Evolutionary conservation across 2,888 invertebrate species (phyloP).

Genomic region (Petrophora chlorosata): DNA sequence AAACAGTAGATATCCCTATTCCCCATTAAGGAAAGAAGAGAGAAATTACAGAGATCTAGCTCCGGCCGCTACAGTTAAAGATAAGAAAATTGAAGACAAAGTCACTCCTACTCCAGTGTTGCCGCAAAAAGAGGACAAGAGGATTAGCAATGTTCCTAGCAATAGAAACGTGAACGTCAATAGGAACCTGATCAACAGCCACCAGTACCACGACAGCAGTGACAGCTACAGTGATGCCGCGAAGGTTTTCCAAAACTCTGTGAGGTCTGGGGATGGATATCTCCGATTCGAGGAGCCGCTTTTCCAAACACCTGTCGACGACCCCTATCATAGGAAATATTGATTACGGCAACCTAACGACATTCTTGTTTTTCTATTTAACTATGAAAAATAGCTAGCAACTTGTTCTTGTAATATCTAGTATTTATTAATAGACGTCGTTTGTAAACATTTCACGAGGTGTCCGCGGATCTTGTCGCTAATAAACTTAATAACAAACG

Average conservation of each 20-base stretch:
- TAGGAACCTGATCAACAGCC: slow-evolving; percentile 71
- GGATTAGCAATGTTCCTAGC: slow-evolving; percentile 43
- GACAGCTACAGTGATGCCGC: slow-evolving; percentile 63
- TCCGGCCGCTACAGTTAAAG: slow-evolving; percentile 69
- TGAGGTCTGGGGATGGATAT: slow-evolving; percentile 67
- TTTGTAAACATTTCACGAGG: slow-evolving; percentile 49
- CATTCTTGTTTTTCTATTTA: slow-evolving; percentile 47
- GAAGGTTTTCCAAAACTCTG: slow-evolving; percentile 65
- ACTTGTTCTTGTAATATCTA: slow-evolving; percentile 24
- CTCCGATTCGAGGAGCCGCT: slow-evolving; percentile 72
- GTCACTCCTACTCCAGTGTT: slow-evolving; percentile 74
- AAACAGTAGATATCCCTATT: slow-evolving; percentile 67
- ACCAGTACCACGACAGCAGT: slow-evolving; percentile 71
- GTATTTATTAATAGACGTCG: slow-evolving; percentile 53
- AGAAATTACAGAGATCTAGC: slow-evolving; percentile 74
- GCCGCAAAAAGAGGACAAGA: slow-evolving; percentile 71
- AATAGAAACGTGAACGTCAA: slow-evolving; percentile 53
- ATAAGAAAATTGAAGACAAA: slow-evolving; percentile 74
- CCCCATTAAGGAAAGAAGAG: slow-evolving; percentile 73
- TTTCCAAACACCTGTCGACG: slow-evolving; percentile 71
- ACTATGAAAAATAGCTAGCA: slow-evolving; percentile 49
- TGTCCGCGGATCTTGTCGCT: slow-evolving; percentile 62
- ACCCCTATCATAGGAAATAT: slow-evolving; percentile 76
- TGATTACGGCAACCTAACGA: slow-evolving; percentile 37
- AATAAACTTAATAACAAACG: slow-evolving; percentile 77